Percentiles rank a stretch among this genome's conserved stretches.
phyloP scores from a whole-genome alignment of 2,113 vertebrate genomes.

The Muscicapa adusta region DNA sequence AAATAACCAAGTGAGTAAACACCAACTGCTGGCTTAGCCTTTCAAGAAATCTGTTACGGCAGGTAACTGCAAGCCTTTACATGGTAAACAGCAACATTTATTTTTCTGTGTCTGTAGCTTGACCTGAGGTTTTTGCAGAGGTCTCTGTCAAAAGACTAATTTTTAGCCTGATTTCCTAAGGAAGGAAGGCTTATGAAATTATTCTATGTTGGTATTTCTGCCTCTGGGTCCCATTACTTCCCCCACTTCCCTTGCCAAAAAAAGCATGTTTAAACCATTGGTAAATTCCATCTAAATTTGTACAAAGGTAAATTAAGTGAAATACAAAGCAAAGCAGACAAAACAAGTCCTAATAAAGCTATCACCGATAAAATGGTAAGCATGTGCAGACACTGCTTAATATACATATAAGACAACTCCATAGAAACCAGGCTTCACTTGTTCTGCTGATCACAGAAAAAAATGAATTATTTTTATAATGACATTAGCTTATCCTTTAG shows the following conservation, averaged over 20 bases:
- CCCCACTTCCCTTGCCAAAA: not conserved
- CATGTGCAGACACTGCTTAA: not conserved
- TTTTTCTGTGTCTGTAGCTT: not conserved
- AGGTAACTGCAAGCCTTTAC: not conserved
- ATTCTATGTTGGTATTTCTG: not conserved
- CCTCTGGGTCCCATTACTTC: not conserved
- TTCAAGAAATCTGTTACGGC: not conserved
- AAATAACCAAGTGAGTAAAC: conserved; percentile 9
- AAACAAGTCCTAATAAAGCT: not conserved
- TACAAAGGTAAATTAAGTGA: conserved; percentile 9
- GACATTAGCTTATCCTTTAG: not conserved
- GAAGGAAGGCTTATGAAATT: not conserved
- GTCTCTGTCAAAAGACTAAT: not conserved
- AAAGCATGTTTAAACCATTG: not conserved
- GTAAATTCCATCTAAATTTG: conserved; percentile 3
- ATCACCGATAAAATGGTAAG: not conserved
- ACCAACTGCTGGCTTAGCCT: not conserved
- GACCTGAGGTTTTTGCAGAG: not conserved
- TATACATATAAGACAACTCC: not conserved
- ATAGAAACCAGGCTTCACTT: not conserved
- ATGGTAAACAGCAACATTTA: not conserved
- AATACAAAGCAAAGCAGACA: not conserved
- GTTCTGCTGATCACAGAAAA: conserved; percentile 24
- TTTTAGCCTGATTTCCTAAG: conserved; percentile 13
- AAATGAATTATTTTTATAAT: not conserved